phyloP scores from a whole-genome alignment of 2,797 vertebrate genomes.

The Loris lydekkerianus region DNA sequence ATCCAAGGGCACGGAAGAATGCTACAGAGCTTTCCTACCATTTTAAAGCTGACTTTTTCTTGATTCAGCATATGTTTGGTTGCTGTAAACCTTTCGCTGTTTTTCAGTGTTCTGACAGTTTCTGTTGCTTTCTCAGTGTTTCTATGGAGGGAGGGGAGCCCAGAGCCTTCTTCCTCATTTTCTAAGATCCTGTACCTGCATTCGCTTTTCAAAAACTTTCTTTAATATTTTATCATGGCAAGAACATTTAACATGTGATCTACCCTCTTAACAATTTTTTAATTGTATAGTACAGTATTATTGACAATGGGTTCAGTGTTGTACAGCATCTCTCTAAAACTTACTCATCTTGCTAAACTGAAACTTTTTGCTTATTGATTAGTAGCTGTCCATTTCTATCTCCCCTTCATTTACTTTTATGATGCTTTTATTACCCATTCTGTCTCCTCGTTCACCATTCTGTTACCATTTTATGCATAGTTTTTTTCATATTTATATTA shows the following conservation, averaged over 20 bases:
- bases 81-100: background rate
- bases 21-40: background rate
- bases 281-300: background rate
- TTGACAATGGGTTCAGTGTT: background rate
- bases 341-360: background rate
- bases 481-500: conserved; percentile 35
- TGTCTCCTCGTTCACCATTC: conserved; percentile 15
- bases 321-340: background rate
- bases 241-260: background rate
- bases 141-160: background rate
- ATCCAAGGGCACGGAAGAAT: background rate
- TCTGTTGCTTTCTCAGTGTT: background rate
- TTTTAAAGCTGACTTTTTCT: conserved; percentile 22
- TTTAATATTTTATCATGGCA: background rate
- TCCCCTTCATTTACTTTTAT: background rate
- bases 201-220: background rate
- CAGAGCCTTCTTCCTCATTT: background rate
- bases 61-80: background rate
- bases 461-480: background rate
- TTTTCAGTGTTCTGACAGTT: conserved; percentile 38
- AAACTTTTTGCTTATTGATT: background rate
- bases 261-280: background rate
- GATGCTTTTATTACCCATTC: background rate
- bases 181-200: conserved; percentile 1
- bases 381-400: background rate